A percentile compares a stretch with the other conserved stretches of the same genome.
These are phyloP conservation scores for Sinella curviseta DNA, from an alignment of 1,140 invertebrate genomes.

Conservation along the genomic window DNA sequence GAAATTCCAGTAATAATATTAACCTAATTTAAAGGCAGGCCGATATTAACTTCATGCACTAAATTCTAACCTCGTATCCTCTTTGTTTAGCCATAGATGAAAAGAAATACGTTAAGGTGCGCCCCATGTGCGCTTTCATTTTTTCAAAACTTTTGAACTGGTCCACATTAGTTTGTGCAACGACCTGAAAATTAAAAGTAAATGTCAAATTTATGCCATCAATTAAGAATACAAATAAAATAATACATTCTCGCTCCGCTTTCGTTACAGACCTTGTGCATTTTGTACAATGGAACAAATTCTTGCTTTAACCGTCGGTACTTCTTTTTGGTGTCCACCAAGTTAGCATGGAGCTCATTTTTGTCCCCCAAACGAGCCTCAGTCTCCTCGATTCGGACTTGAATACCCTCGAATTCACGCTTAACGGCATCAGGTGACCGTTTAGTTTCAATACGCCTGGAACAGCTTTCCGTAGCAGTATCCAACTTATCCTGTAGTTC, in stretches of 20 bases:
- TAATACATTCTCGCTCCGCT: too few species aligned
- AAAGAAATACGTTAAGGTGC: conserved; percentile 23
- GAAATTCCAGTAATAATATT: too few species aligned
- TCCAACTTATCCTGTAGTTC: not conserved
- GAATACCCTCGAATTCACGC: not conserved
- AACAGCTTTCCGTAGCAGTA: not conserved
- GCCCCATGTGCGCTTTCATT: not conserved
- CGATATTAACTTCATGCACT: not conserved
- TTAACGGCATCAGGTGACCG: not conserved
- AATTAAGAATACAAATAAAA: too few species aligned
- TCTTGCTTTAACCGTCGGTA: not conserved
- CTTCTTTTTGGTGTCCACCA: not conserved
- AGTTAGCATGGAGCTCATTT: not conserved
- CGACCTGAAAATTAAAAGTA: not conserved
- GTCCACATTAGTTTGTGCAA: not conserved
- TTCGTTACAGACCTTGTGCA: not conserved
- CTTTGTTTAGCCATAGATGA: conserved; percentile 26
- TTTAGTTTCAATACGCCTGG: not conserved
- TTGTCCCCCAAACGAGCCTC: not conserved
- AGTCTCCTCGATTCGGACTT: not conserved
- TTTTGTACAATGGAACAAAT: conserved; percentile 6
- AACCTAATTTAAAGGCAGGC: not conserved
- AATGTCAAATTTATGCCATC: too few species aligned
- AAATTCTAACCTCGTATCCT: conserved; percentile 34
- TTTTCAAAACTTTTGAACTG: not conserved